These are phyloP conservation scores for Hipposideros armiger DNA, from an alignment of 2,113 vertebrate species.

Conservation along the genomic window DNA sequence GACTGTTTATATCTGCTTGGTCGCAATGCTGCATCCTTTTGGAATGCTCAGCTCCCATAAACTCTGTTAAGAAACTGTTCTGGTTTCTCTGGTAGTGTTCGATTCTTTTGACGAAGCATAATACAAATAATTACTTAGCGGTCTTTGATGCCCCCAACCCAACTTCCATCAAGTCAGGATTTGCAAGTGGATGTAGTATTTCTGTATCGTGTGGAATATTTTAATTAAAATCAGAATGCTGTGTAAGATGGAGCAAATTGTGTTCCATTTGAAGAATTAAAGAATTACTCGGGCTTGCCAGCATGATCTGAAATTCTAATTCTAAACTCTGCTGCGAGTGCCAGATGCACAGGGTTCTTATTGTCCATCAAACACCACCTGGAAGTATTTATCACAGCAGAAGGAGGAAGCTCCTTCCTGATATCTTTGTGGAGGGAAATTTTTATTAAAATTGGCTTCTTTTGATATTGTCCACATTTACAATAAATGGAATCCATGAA, in stretches of 20 bases:
- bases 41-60: background rate
- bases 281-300: constrained; percentile 74
- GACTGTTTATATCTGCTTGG: background rate
- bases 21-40: background rate
- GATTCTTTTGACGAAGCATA: constrained; percentile 23
- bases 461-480: constrained; percentile 72
- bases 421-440: constrained; percentile 67
- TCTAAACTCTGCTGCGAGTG: constrained; percentile 61
- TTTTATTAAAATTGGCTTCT: constrained; percentile 82
- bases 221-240: constrained; percentile 75
- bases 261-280: constrained; percentile 80
- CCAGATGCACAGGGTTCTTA: constrained; percentile 75
- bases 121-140: constrained; percentile 4
- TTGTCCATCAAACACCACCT: constrained; percentile 83
- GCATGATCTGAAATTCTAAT: constrained; percentile 79
- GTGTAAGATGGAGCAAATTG: constrained; percentile 68
- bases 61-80: background rate
- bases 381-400: constrained; percentile 80
- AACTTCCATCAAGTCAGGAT: constrained; percentile 40
- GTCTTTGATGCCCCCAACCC: background rate
- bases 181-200: constrained; percentile 61
- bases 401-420: constrained; percentile 68
- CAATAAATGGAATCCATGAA: constrained; percentile 48
- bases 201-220: constrained; percentile 58
- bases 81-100: background rate